phyloP scores from a whole-genome alignment of 2,888 invertebrate genomes.

The Agrenia bidenticulata region DNA sequence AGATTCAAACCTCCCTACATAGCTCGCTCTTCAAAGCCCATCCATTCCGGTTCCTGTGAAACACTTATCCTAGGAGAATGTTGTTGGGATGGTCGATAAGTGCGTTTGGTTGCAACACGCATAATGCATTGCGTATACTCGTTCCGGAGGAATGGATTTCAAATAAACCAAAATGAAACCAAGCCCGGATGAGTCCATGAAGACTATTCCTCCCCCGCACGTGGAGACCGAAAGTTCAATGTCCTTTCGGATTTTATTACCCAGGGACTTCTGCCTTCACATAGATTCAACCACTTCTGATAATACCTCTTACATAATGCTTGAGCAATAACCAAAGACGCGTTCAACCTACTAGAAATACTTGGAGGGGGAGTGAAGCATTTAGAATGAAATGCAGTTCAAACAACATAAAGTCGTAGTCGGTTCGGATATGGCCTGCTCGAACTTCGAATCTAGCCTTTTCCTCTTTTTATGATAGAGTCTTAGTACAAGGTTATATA shows the following conservation, averaged over 20 bases:
- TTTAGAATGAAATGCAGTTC: too few relatives aligned
- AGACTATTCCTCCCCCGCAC: conserved; percentile 51
- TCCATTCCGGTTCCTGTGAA: too few relatives aligned
- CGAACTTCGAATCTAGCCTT: too few relatives aligned
- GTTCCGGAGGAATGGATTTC: conserved; percentile 3
- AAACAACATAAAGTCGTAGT: too few relatives aligned
- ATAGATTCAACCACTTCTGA: neutral
- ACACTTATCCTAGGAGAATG: conserved; percentile 1
- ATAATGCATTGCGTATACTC: neutral
- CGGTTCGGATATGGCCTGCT: too few relatives aligned
- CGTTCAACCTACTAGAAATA: neutral
- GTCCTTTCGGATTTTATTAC: conserved; percentile 35
- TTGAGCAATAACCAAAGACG: neutral
- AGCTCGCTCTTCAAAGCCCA: neutral
- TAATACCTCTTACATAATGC: conserved; percentile 7
- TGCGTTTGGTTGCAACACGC: conserved; percentile 9
- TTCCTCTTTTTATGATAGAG: too few relatives aligned
- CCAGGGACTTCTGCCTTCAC: neutral
- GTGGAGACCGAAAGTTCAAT: conserved; percentile 51
- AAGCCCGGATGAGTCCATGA: conserved; percentile 44
- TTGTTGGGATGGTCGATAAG: conserved; percentile 10
- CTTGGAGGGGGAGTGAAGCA: too few relatives aligned
- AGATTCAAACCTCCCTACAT: neutral
- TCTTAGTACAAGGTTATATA: too few relatives aligned
- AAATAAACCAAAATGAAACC: neutral